A percentile compares a stretch with the other conserved stretches of the same genome.
phyloP scores from a whole-genome alignment of 2,797 vertebrate genomes.

The Enteromius thamalakanensis region DNA sequence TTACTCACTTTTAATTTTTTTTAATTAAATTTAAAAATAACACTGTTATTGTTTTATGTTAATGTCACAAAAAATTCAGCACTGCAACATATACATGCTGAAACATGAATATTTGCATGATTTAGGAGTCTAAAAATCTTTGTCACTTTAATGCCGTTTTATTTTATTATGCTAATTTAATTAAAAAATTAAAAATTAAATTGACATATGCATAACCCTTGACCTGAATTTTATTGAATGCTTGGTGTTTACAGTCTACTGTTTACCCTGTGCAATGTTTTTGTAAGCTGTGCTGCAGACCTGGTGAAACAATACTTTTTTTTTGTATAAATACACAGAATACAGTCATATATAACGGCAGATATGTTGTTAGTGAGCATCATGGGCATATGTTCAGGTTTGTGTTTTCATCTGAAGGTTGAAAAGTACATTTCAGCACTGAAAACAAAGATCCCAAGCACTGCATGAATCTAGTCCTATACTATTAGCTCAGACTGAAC shows the following conservation, averaged over 20 bases:
- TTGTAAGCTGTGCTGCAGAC: too few relatives aligned
- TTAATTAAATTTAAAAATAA: too few relatives aligned
- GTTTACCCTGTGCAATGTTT: constrained; percentile 6
- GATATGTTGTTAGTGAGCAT: neutral
- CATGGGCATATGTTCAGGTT: neutral
- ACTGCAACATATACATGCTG: too few relatives aligned
- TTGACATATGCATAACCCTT: neutral
- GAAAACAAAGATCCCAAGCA: neutral
- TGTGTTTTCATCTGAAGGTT: neutral
- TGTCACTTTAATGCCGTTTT: neutral
- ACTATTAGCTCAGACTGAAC: neutral
- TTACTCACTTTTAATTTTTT: too few relatives aligned
- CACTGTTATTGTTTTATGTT: neutral
- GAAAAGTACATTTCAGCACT: neutral
- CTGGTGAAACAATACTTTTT: neutral
- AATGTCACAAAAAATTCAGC: neutral
- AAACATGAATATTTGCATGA: too few relatives aligned
- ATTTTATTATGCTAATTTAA: constrained; percentile 35
- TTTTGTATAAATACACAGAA: too few relatives aligned
- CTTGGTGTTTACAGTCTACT: neutral
- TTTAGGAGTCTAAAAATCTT: too few relatives aligned
- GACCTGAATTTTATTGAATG: neutral
- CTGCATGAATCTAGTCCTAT: neutral
- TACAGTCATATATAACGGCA: too few relatives aligned
- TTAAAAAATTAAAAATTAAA: too few relatives aligned